Conservation (phyloP, 2,888 invertebrate genomes). For the Eremobia ochroleuca region DNA sequence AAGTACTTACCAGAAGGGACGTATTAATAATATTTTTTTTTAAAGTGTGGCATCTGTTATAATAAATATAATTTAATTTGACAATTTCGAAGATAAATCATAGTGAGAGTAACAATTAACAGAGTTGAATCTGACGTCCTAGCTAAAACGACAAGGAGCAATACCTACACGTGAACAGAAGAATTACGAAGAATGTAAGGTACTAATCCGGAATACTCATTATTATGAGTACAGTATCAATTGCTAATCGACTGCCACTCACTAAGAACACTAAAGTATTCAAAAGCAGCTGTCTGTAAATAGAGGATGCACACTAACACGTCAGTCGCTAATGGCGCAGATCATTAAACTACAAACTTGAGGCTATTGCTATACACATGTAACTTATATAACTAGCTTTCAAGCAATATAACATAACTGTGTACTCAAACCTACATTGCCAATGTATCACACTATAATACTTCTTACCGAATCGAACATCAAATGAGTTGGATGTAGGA, state of each 20-base stretch:
- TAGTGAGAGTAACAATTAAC: too few species aligned
- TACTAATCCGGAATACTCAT: neutral
- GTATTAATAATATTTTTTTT: too few species aligned
- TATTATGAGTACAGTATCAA: neutral
- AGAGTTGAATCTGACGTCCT: too few species aligned
- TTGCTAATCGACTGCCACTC: neutral
- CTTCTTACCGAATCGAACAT: neutral
- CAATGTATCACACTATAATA: neutral
- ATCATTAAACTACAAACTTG: neutral
- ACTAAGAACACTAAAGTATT: neutral
- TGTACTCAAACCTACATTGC: neutral
- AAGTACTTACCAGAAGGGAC: too few species aligned
- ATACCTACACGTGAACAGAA: too few species aligned
- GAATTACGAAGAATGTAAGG: too few species aligned
- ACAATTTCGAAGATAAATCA: too few species aligned
- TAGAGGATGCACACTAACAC: neutral
- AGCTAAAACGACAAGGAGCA: too few species aligned
- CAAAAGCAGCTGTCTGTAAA: neutral
- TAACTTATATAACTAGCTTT: neutral
- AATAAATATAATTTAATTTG: too few species aligned
- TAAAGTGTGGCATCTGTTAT: too few species aligned
- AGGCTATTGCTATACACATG: too few species aligned
- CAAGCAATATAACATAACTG: neutral
- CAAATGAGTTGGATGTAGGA: neutral
- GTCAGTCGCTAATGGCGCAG: neutral